A percentile compares a stretch with the other conserved stretches of the same genome.
Evolutionary conservation across 2,797 vertebrate species (phyloP).

Genomic region (Toxotes lorentzi): DNA sequence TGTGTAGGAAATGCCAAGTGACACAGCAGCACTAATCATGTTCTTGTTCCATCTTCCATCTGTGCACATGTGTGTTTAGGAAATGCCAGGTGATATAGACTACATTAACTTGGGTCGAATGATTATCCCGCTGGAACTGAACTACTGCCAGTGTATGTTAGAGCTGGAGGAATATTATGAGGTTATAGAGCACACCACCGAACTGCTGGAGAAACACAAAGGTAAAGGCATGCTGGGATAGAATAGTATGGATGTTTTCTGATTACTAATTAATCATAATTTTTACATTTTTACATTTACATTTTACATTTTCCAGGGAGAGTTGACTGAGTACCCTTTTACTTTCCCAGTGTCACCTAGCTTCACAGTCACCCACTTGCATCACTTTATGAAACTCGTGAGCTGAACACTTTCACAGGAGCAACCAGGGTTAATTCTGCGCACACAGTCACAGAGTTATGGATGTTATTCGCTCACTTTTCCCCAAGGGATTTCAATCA

Average conservation of each 20-base stretch:
- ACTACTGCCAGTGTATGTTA: slow-evolving; percentile 89
- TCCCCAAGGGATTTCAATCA: slow-evolving; percentile 30
- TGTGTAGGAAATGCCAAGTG: slow-evolving; percentile 33
- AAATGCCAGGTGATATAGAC: slow-evolving; percentile 87
- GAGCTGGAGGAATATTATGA: slow-evolving; percentile 88
- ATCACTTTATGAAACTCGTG: slow-evolving; percentile 12
- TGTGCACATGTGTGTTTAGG: slow-evolving; percentile 71
- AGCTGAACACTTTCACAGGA: slow-evolving; percentile 16
- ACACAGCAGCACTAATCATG: slow-evolving; percentile 2
- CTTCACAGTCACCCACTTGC: slow-evolving; percentile 21
- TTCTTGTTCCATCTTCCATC: slow-evolving; percentile 39
- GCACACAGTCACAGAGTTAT: slow-evolving; percentile 32
- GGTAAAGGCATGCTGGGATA: slow-evolving; percentile 67
- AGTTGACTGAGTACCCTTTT: not conserved
- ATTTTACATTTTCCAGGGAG: not conserved
- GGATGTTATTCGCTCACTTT: slow-evolving; percentile 21
- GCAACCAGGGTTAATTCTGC: slow-evolving; percentile 20
- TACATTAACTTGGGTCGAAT: slow-evolving; percentile 84
- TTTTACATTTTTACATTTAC: too few relatives aligned
- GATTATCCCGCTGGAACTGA: slow-evolving; percentile 85
- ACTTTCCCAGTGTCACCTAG: not conserved
- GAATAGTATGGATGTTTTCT: not conserved
- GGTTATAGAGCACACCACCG: slow-evolving; percentile 84
- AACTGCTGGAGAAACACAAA: slow-evolving; percentile 87
- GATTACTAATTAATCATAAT: not conserved